phyloP scores from a whole-genome alignment of 2,797 vertebrate genomes.

The Megalops cyprinoides region DNA sequence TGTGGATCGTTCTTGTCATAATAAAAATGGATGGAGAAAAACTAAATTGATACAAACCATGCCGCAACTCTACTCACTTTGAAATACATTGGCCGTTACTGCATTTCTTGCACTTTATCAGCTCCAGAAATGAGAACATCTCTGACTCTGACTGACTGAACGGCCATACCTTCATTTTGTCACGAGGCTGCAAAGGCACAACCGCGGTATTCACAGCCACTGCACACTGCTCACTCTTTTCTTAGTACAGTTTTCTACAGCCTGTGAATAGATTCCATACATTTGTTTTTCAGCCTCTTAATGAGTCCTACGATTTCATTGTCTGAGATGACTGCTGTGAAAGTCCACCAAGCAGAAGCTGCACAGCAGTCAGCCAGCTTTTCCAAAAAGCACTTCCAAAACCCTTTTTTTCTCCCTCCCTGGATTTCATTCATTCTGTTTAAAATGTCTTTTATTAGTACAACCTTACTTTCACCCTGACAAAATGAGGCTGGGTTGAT shows the following conservation, averaged over 20 bases:
- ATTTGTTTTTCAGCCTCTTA: conserved; percentile 4
- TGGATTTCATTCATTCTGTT: not conserved
- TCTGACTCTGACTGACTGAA: not conserved
- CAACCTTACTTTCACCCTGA: conserved; percentile 27
- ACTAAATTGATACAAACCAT: not conserved
- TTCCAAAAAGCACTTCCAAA: conserved; percentile 42
- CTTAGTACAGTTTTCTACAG: too few species aligned
- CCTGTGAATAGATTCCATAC: not conserved
- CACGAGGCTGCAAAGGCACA: too few species aligned
- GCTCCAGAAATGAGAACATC: not conserved
- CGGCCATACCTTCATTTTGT: not conserved
- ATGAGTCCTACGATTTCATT: not conserved
- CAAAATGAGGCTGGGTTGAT: conserved; percentile 31
- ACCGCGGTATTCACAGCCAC: too few species aligned
- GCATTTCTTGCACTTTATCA: not conserved
- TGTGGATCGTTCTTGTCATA: not conserved
- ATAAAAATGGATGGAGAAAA: not conserved
- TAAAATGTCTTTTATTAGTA: conserved; percentile 19
- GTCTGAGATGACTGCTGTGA: not conserved
- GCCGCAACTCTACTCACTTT: not conserved
- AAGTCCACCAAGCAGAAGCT: conserved; percentile 32
- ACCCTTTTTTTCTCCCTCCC: conserved; percentile 26
- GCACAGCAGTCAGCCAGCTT: conserved; percentile 34
- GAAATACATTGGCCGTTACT: not conserved
- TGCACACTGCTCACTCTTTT: too few species aligned